Evolutionary conservation across 2,797 vertebrate genomes (phyloP), one percentile per base, ranked within the genome.

Genomic region (Alca torda): DNA sequence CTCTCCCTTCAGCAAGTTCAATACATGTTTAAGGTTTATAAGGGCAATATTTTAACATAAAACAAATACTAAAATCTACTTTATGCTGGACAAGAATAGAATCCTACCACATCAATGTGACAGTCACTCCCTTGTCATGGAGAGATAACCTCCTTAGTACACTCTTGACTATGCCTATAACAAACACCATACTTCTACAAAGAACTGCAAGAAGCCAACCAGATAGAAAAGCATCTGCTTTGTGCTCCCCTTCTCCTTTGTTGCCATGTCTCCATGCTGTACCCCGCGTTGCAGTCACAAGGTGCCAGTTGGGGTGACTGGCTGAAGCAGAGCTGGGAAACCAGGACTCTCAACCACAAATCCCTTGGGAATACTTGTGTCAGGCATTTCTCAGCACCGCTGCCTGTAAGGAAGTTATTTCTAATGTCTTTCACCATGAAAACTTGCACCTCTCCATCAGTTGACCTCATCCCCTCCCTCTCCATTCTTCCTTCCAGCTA

Each of bases 401-500:
- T 96, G 94, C 43, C 81, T 79, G 64, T 74, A 33, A 91, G 85
- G 43, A 54, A 87, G 73, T 59, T 79, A 23, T 69, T 96, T 90
- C 56, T 87, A 70, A 80, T 56, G 39, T 43, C 63, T 65, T 79
- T 69, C 87, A 63, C 35, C 61, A 70, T 39, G 87, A 91, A 96
- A 97, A 93, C 77, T 41, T 91, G 79, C 68, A 9, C 74, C 31
- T 87, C 51, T 94, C 54, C 57, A 45, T 35, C 64, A 46, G 23
- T 0, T 90, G 76, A 85, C 64, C 50, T 68, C 45, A 68, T 65
- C 2, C 57, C 79, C 70, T 96, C 80, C 43, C 59, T 97, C 69
- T 25, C 91, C 80, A 33, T 96, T 89, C 39, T 89, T 92, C 84
- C 86, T 96, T 96, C 95, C 93, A 80, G 95, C 78, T 83, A 78